Evolutionary conservation across 2,888 invertebrate genomes (phyloP), one percentile per base, ranked within the genome.

Genomic region (Protodeltote pygarga): DNA sequence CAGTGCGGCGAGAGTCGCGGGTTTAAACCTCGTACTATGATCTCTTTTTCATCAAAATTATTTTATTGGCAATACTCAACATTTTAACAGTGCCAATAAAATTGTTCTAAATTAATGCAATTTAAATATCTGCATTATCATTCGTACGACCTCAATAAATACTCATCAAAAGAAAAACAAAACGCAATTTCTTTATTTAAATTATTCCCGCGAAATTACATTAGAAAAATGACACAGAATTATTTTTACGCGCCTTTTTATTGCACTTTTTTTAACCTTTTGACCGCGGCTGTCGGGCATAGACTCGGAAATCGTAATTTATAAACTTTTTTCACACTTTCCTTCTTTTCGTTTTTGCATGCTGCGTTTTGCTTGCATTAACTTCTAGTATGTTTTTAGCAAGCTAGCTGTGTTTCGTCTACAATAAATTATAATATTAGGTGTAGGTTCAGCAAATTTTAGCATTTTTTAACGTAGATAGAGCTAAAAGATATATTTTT

Each of bases 341-440:
- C 27, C 47, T 52, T 37, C 35, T 50, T 25, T 31, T 44, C 27
- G 42, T 48, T 55, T 48, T 66, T 57, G 39, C 51, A 10, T 21
- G 41, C 27, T 46, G 32, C 32, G 32, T 51, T n/a, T 38, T 47
- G 58, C 57, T 57, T 51, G 48, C 40, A 51, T 62, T 42, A 16
- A 39, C 17, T 48, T 65, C 32, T 62, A 16, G n/a, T 63, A 46
- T 41, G 34, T 49, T 61, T 54, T 27, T 1, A 20, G 31, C 31
- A 15, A 31, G 14, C 32, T 48, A 29, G 55, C 35, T 17, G 15
- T 51, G 42, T 62, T 66, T 28, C 23, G 31, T 35, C 23, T 29
- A 38, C 46, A 55, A 65, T n/a, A n/a, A n/a, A n/a, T 65, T 61
- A 62, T 55, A 61, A 31, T 25, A 40, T 39, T 47, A 61, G 23